Conservation (phyloP, 2,888 invertebrate species). For the Parnassius apollo region DNA sequence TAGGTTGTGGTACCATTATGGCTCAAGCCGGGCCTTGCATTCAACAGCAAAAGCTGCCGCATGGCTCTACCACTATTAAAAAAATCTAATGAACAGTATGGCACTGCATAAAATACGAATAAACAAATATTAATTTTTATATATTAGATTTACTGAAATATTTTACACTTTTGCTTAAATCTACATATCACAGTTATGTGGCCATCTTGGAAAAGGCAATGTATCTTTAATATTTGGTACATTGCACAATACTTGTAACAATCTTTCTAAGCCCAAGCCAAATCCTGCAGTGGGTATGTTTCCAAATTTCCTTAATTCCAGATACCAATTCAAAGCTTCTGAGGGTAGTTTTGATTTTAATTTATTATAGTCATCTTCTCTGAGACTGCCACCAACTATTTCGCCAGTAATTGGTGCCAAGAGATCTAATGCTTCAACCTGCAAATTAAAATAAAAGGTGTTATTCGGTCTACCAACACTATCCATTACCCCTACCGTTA, state of each 20-base stretch:
- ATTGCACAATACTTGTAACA: conserved; percentile 90
- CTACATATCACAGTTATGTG: conserved; percentile 90
- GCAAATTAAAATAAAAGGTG: conserved; percentile 35
- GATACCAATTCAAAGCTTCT: conserved; percentile 89
- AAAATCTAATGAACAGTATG: too few relatives aligned
- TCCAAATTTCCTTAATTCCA: conserved; percentile 93
- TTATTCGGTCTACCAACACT: too few relatives aligned
- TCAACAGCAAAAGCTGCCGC: too few relatives aligned
- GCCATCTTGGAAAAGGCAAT: conserved; percentile 96
- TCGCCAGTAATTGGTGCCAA: conserved; percentile 95
- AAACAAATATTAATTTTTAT: neutral
- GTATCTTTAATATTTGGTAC: conserved; percentile 95
- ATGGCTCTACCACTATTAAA: too few relatives aligned
- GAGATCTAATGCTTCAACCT: conserved; percentile 93
- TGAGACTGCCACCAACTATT: conserved; percentile 95
- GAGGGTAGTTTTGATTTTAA: conserved; percentile 84
- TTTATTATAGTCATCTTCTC: conserved; percentile 88
- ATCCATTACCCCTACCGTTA: too few relatives aligned
- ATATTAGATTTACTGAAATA: neutral
- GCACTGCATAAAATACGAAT: too few relatives aligned
- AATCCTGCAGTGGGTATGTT: conserved; percentile 96
- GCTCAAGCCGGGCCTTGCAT: too few relatives aligned
- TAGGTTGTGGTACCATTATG: too few relatives aligned
- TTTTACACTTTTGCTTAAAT: conserved; percentile 7
- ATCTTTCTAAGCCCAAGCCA: conserved; percentile 97